Conservation (phyloP, 2,797 vertebrate species). For the Cyclopterus lumpus region DNA sequence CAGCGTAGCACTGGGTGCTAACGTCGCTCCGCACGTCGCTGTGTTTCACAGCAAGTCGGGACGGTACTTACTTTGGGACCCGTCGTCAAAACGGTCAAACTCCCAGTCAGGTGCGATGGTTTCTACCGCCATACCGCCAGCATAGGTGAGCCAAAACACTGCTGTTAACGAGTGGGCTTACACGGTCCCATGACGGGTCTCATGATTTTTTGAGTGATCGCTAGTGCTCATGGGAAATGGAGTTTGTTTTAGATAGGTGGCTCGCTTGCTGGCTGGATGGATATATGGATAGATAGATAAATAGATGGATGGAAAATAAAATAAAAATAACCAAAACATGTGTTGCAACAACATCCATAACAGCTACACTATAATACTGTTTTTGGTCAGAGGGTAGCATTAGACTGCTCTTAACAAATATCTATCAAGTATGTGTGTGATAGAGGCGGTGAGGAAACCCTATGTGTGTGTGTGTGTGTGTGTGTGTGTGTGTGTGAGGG, state of each 20-base stretch:
- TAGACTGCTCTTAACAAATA: conserved; percentile 13
- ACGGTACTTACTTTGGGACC: conserved; percentile 92
- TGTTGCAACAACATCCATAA: not conserved
- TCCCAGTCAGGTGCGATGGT: conserved; percentile 94
- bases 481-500: not conserved
- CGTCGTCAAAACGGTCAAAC: conserved; percentile 96
- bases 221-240: conserved; percentile 74
- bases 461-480: too few species aligned
- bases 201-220: conserved; percentile 71
- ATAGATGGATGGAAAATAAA: not conserved
- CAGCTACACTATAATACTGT: not conserved
- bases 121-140: conserved; percentile 85
- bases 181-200: conserved; percentile 75
- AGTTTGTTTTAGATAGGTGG: conserved; percentile 46
- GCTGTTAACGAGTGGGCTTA: conserved; percentile 34
- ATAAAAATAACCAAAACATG: not conserved
- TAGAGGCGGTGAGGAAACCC: too few species aligned
- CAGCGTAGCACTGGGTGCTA: conserved; percentile 35
- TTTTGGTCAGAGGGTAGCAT: not conserved
- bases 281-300: not conserved
- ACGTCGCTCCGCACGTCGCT: not conserved
- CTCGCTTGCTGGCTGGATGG: too few species aligned
- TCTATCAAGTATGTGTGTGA: conserved; percentile 3
- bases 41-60: not conserved
- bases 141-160: conserved; percentile 17